Base-by-base conservation (phyloP, 2,888 invertebrate genomes). In the Pseudoips prasinana region DNA sequence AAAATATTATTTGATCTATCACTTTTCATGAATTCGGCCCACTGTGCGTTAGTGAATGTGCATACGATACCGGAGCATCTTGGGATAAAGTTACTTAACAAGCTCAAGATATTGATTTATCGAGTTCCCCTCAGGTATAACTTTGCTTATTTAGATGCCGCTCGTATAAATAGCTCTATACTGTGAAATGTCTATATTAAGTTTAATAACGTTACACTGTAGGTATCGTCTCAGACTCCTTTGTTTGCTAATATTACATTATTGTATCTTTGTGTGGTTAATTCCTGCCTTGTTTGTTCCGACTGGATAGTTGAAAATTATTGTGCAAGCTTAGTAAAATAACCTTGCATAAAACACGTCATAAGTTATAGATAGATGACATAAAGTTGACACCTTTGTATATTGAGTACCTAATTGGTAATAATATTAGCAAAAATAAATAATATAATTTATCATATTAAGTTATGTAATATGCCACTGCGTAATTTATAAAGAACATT, bases 51-150 rank as follows among this genome's bases (percentile, higher is more conserved):
- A 49, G 40, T 41, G 48, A 54, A 64, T 70, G 67, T 78, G 79
- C 75, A 82, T 77, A 73, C 75, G 70, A 64, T 65, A 64, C 58
- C 58, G 56, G 46, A 61, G 60, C 65, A 71, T 75, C 79, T 78
- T 64, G 60, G 73, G 73, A 78, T 82, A 75, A 82, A 81, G 67
- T 82, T 76, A 69, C 68, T 77, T 74, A 80, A 72, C 73, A 71
- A 74, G 73, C 71, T 64, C 51, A 67, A 69, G 73, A 77, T 84
- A 83, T 84, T 80, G 84, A 81, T 83, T 78, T 73, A 80, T 75
- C 46, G 66, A 49, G 46, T 7, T 20, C 20, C 69, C 73, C 64
- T 47, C 79, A 76, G 80, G 82, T 81, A 78, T 63, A 54, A 57
- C 39, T 58, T 54, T 28, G 44, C 44, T 47, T 56, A 57, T 48